phyloP scores from a whole-genome alignment of 2,113 vertebrate genomes.

The Colossoma macropomum region DNA sequence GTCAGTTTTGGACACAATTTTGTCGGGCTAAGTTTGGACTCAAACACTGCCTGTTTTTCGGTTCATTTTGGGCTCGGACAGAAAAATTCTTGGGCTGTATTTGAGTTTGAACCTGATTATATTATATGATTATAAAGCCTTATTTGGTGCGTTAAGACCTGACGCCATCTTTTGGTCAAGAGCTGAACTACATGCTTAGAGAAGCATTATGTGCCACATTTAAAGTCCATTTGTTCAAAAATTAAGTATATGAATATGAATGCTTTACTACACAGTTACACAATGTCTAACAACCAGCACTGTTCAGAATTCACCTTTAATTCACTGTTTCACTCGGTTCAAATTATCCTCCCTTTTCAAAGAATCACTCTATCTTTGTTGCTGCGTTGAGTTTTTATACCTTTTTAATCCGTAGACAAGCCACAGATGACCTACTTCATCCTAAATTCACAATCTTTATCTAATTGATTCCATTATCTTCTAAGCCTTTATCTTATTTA shows the following conservation, averaged over 20 bases:
- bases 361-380: neutral
- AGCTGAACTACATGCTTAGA: neutral
- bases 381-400: neutral
- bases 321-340: neutral
- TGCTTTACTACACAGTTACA: no score
- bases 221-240: neutral
- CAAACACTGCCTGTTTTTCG: no score
- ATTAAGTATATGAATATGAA: no score
- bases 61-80: no score
- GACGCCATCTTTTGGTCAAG: slow-evolving; percentile 26
- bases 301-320: neutral
- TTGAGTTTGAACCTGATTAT: no score
- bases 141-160: neutral
- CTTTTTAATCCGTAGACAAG: neutral
- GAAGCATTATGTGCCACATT: neutral
- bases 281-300: neutral
- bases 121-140: neutral
- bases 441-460: neutral
- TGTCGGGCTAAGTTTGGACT: no score
- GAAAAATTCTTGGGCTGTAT: no score
- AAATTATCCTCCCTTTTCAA: neutral
- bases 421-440: neutral
- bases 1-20: no score
- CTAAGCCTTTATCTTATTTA: no score
- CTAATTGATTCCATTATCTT: no score